A percentile compares a stretch with the other conserved stretches of the same genome.
These are phyloP conservation scores for Manis crassicaudata DNA, from an alignment of 2,797 vertebrate species.

Conservation along the genomic window DNA sequence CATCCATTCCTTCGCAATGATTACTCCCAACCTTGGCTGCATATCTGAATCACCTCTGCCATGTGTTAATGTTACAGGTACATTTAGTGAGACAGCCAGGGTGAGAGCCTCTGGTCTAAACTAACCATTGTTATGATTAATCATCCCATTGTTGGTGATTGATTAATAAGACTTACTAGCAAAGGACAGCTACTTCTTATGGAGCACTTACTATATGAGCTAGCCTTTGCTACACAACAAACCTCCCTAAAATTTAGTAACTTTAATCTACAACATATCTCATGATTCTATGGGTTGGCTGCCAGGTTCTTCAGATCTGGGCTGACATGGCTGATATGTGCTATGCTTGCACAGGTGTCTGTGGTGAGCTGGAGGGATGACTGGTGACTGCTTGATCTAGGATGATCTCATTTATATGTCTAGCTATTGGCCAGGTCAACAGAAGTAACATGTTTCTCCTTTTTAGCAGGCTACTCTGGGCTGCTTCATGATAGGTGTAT, in stretches of 20 bases:
- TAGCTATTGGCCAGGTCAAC: not conserved
- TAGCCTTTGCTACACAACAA: not conserved
- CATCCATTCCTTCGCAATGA: conserved; percentile 12
- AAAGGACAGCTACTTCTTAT: not conserved
- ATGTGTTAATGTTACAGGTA: conserved; percentile 41
- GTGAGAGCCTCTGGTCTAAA: conserved; percentile 3
- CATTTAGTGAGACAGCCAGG: not conserved
- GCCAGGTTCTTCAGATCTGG: not conserved
- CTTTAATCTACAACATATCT: not conserved
- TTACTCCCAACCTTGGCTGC: not conserved
- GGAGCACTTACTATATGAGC: not conserved
- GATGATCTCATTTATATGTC: not conserved
- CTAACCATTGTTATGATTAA: not conserved
- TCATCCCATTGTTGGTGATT: not conserved
- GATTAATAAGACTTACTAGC: not conserved
- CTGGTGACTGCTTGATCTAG: not conserved
- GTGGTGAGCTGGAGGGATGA: not conserved
- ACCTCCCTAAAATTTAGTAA: not conserved
- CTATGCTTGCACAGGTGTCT: not conserved
- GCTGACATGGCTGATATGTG: not conserved
- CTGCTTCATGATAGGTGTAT: not conserved
- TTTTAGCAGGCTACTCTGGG: not conserved
- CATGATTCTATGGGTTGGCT: not conserved
- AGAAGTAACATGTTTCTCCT: conserved; percentile 1
- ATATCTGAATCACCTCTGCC: not conserved